Evolutionary conservation across 2,113 vertebrate species (phyloP), one percentile per base, ranked within the genome.

Genomic region (Aphelocoma coerulescens): DNA sequence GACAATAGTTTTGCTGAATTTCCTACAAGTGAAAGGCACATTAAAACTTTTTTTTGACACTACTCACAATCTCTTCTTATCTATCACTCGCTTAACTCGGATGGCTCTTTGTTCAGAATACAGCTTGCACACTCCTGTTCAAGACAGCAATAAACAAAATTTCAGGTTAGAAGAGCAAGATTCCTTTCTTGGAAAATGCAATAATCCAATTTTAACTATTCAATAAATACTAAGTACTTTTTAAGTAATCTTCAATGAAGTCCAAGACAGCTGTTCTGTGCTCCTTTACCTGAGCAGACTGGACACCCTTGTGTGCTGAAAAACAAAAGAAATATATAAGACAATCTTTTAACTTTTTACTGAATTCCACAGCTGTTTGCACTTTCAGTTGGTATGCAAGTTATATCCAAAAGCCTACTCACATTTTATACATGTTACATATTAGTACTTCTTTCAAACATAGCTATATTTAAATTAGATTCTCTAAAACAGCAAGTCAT

Each of bases 71-170:
- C 99, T 98, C 96, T 99, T 99, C 97, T 99, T 99, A 93, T 99
- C 99, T 96, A 99, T 98, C 93, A 99, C 98, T 66, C 98, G 98
- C 91, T 99, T 99, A 41, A 99, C 99, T 78, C 99, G 96, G 90
- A 99, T 98, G 46, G 99, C 99, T 96, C 99, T 98, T 83, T 99
- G 99, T 86, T 99, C 99, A 14, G 99, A 99, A 96, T 99, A 99
- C 71, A 99, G 98, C 88, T 99, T 99, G 94, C 99, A 99, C 7
- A 99, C 99, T 94, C 99, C 99, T 99, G 96, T 86, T 93, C 41
- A 87, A 85, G 65, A 63, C 0, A 68, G 52, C 26, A 89, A 41
- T 16, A 88, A 75, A 71, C 10, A 93, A 71, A 81, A 91, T 19
- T 44, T 75, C 46, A 81, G 32, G 76, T 95, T 71, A 91, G 59